phyloP scores from a whole-genome alignment of 2,797 vertebrate species.

The Enteromius mattozi region DNA sequence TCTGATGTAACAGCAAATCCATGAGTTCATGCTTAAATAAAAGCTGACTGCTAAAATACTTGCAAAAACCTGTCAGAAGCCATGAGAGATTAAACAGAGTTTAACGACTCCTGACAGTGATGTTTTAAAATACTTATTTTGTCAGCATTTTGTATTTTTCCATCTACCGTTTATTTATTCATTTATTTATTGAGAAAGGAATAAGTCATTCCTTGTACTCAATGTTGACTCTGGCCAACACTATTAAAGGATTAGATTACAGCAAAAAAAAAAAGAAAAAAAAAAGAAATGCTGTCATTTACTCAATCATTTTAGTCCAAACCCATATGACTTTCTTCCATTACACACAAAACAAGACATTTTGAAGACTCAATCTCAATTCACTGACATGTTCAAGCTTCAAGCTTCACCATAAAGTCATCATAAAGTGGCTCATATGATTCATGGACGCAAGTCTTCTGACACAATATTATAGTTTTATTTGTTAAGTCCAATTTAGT shows the following conservation, averaged over 20 bases:
- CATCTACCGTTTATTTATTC: slow-evolving; percentile 20
- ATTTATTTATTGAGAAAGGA: slow-evolving; percentile 2
- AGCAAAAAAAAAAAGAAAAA: no score
- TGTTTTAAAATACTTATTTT: slow-evolving; percentile 25
- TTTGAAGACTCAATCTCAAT: not conserved
- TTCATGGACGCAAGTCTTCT: not conserved
- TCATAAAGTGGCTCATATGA: not conserved
- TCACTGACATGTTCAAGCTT: not conserved
- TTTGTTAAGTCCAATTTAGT: not conserved
- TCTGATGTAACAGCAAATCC: slow-evolving; percentile 33
- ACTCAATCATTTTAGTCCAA: slow-evolving; percentile 4
- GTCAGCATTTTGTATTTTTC: slow-evolving; percentile 19
- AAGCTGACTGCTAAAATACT: slow-evolving; percentile 28
- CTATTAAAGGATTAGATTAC: slow-evolving; percentile 24
- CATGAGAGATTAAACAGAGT: slow-evolving; percentile 6
- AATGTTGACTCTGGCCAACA: slow-evolving; percentile 8
- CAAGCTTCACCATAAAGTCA: not conserved
- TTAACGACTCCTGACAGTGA: slow-evolving; percentile 23
- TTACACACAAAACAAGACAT: not conserved
- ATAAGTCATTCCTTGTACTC: not conserved
- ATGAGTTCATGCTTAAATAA: slow-evolving; percentile 36
- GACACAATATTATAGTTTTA: not conserved
- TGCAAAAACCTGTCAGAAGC: slow-evolving; percentile 20
- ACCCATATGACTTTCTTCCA: not conserved
- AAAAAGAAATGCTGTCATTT: not conserved